Percentiles rank a stretch among this genome's conserved stretches.
phyloP scores from a whole-genome alignment of 2,888 invertebrate genomes.

The Pseudanteris insignis region DNA sequence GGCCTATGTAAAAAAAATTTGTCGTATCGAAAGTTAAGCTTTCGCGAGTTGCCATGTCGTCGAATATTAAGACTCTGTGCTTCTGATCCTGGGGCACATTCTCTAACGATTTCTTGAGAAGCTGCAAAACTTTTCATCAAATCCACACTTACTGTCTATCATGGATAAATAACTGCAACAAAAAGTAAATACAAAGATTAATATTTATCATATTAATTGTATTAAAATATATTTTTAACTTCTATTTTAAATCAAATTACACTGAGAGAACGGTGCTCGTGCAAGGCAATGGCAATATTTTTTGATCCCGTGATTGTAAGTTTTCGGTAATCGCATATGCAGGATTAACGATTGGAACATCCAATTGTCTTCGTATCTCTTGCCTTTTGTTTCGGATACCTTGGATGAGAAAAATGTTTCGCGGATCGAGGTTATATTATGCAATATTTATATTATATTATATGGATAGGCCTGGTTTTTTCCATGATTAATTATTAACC shows the following conservation, averaged over 20 bases:
- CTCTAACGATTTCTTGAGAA: no score
- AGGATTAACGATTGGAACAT: constrained; percentile 9
- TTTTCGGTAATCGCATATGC: constrained; percentile 22
- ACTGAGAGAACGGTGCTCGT: constrained; percentile 9
- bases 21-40: constrained; percentile 1
- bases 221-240: background rate
- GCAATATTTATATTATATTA: no score
- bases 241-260: no score
- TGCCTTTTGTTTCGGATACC: background rate
- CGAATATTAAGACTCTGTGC: constrained; percentile 12
- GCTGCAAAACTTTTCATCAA: no score
- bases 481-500: no score
- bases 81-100: no score
- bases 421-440: background rate
- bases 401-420: constrained; percentile 7
- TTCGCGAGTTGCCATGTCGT: constrained; percentile 19
- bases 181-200: background rate
- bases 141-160: background rate
- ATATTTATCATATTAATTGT: background rate
- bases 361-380: constrained; percentile 17
- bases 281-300: constrained; percentile 2
- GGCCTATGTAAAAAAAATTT: constrained; percentile 10
- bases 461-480: no score
- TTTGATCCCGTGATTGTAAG: constrained; percentile 12
- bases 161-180: background rate